A percentile compares a stretch with the other conserved stretches of the same genome.
These are phyloP conservation scores for Periophthalmus modestus DNA, from an alignment of 2,113 vertebrate species.

Conservation along the genomic window DNA sequence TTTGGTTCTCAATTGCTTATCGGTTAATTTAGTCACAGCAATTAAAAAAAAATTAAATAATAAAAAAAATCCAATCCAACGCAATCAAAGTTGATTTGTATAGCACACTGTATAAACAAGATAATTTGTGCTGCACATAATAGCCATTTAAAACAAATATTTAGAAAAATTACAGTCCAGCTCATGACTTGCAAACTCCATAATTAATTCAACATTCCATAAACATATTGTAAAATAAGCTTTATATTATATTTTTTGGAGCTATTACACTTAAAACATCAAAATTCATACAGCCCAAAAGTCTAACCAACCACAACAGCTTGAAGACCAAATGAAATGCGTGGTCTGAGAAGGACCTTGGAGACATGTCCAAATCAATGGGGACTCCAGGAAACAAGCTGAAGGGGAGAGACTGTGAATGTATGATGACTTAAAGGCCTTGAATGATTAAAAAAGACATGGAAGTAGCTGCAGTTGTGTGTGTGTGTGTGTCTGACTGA, in stretches of 20 bases:
- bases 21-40: too few species aligned
- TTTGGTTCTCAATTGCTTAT: too few species aligned
- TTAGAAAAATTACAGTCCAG: neutral
- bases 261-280: neutral
- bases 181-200: neutral
- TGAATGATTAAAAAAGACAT: conserved; percentile 62
- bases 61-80: too few species aligned
- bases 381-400: conserved; percentile 17
- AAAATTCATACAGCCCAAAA: too few species aligned
- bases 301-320: neutral
- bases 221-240: neutral
- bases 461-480: conserved; percentile 30
- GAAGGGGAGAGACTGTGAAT: conserved; percentile 28
- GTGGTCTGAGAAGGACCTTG: neutral
- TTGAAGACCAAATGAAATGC: neutral
- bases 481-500: conserved; percentile 51
- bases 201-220: neutral
- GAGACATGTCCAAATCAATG: conserved; percentile 45
- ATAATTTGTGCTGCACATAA: too few species aligned
- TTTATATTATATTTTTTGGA: neutral
- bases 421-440: conserved; percentile 55
- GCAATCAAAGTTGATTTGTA: too few species aligned
- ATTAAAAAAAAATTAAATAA: too few species aligned
- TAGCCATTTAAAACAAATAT: neutral
- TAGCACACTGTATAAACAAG: too few species aligned